phyloP scores from a whole-genome alignment of 1,140 invertebrate species.

The Drosophila pseudoobscura region DNA sequence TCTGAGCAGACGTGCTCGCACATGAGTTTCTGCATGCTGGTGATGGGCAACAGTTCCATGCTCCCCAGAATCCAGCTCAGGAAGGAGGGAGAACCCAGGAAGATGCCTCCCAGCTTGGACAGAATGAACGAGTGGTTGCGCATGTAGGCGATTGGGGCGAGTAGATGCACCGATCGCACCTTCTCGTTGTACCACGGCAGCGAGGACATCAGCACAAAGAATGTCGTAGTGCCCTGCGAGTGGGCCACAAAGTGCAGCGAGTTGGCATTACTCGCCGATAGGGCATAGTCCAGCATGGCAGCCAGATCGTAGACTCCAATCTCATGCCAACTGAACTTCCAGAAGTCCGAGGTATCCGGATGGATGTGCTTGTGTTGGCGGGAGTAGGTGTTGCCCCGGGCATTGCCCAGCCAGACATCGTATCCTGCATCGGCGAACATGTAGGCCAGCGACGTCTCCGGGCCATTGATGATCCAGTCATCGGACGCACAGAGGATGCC shows the following conservation, averaged over 20 bases:
- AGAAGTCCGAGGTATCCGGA: conserved; percentile 85
- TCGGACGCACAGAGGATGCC: conserved; percentile 90
- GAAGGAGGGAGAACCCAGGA: conserved; percentile 72
- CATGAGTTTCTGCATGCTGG: conserved; percentile 62
- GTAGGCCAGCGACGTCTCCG: conserved; percentile 85
- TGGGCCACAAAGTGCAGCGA: conserved; percentile 88
- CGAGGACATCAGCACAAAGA: conserved; percentile 85
- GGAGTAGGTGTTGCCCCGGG: conserved; percentile 88
- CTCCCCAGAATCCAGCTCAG: conserved; percentile 68
- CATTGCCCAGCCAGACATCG: conserved; percentile 88
- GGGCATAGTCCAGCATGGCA: conserved; percentile 87
- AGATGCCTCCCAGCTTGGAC: conserved; percentile 76
- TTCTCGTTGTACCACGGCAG: conserved; percentile 86
- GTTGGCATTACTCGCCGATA: conserved; percentile 84
- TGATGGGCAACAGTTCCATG: conserved; percentile 73
- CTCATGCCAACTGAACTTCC: conserved; percentile 87
- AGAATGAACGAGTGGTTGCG: conserved; percentile 84
- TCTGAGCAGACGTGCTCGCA: conserved; percentile 71
- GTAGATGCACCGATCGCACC: conserved; percentile 84
- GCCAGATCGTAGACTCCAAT: conserved; percentile 89
- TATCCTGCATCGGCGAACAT: conserved; percentile 89
- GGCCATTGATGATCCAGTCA: conserved; percentile 89
- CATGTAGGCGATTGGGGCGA: conserved; percentile 86
- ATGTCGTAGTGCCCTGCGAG: conserved; percentile 85
- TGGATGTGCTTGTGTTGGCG: conserved; percentile 85